Base-by-base conservation (phyloP, 2,888 invertebrate species). In the Eupithecia insigniata region DNA sequence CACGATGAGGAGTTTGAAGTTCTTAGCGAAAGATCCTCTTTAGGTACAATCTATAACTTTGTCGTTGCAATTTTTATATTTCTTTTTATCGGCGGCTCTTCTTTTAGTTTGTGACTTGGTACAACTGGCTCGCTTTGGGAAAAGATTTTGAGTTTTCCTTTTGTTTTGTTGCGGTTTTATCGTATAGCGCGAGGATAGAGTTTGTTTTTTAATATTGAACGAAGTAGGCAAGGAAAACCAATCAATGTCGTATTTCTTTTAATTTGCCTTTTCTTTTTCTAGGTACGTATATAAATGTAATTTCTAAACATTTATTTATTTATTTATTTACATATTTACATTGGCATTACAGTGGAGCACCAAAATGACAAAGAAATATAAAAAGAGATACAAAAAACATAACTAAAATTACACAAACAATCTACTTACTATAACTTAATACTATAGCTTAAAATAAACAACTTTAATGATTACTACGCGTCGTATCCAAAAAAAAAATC, bases 11-110 rank as follows among this genome's bases (percentile, higher is more conserved):
- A 75, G 72, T 69, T 73, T 68, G 46, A 65, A 71, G 70, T 76
- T 76, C 60, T 76, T 67, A 76, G 74, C 74, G 69, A 60, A 74
- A 74, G 51, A 73, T 72, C 66, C 66, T 66, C 66, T 76, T 71
- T 66, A 69, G 62, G 26, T 74, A 75, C 76, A 62, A 66, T 75
- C 66, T 65, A 72, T 68, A 78, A 77, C 73, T 80, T 79, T 79
- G 74, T 76, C 76, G 78, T 74, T 77, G 78, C 82, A 80, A 83
- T 84, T 82, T 84, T 83, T 81, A 82, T 83, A 83, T 82, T 84
- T 84, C 79, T 79, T 64, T 74, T 77, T 75, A 73, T 75, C 76
- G 78, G 80, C 75, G 78, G 79, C 78, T 80, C 69, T 70, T 66
- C 78, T 82, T 82, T 82, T 84, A 76, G 78, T 79, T 81, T 72